Conservation (phyloP, 2,113 vertebrate species). For the Sarotherodon lohbergeri region DNA sequence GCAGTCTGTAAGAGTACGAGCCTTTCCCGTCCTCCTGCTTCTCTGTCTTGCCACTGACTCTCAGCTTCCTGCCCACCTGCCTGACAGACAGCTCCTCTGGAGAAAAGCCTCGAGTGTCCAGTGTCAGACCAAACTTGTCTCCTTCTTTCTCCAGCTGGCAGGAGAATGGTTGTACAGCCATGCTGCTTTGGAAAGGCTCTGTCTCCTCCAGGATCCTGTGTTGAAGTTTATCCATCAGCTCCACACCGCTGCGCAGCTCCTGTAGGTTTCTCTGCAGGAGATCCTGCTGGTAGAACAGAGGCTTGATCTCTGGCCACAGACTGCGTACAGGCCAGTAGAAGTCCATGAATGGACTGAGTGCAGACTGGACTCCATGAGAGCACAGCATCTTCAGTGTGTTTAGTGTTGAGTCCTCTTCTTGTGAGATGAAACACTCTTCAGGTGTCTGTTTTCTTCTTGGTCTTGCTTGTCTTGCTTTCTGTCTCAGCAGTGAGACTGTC, state of each 20-base stretch:
- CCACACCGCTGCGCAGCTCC: neutral
- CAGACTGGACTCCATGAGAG: slow-evolving; percentile 6
- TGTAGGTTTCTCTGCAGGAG: slow-evolving; percentile 31
- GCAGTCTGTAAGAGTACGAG: too few species aligned
- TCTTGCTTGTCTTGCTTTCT: neutral
- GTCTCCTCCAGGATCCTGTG: slow-evolving; percentile 49
- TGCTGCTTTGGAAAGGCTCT: neutral
- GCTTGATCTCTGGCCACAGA: slow-evolving; percentile 56
- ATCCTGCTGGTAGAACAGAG: slow-evolving; percentile 54
- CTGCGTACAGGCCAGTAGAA: slow-evolving; percentile 31
- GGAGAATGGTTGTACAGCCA: too few species aligned
- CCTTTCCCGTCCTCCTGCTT: too few species aligned
- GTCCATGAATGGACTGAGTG: neutral
- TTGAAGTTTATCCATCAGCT: slow-evolving; percentile 55
- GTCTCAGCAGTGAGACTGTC: slow-evolving; percentile 2
- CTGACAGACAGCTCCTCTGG: too few species aligned
- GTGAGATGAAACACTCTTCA: neutral
- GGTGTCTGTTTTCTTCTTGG: neutral
- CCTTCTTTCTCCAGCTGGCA: rapidly evolving
- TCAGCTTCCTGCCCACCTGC: too few species aligned
- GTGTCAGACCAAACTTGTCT: too few species aligned
- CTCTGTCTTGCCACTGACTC: too few species aligned
- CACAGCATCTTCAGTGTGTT: neutral
- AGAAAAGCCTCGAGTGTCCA: too few species aligned
- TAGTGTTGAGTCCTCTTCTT: neutral